Percentiles rank a stretch among this genome's conserved stretches.
These are phyloP conservation scores for Cepaea nemoralis DNA, from an alignment of 1,140 invertebrate species.

Conservation along the genomic window DNA sequence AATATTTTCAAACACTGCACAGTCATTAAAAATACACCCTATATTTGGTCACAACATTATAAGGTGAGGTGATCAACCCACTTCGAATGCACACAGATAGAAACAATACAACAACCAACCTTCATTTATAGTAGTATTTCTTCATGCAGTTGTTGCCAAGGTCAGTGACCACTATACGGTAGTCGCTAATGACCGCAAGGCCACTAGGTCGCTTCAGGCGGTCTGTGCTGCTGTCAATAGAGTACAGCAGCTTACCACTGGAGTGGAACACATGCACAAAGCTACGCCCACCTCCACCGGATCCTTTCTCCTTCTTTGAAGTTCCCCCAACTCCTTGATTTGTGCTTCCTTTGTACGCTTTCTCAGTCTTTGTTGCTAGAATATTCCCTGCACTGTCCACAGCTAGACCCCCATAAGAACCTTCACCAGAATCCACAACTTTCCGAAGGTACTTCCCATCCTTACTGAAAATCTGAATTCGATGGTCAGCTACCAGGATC, in stretches of 20 bases:
- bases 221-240: constrained; percentile 84
- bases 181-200: constrained; percentile 76
- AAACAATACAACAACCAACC: neutral
- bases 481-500: constrained; percentile 87
- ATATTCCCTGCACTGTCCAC: constrained; percentile 81
- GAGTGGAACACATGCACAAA: constrained; percentile 83
- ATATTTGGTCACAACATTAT: no score
- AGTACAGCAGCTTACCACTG: constrained; percentile 79
- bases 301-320: constrained; percentile 15
- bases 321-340: neutral
- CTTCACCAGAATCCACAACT: constrained; percentile 60
- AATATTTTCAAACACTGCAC: no score
- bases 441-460: constrained; percentile 80
- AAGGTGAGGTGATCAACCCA: no score
- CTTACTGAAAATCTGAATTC: constrained; percentile 84
- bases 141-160: constrained; percentile 90
- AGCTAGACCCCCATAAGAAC: constrained; percentile 82
- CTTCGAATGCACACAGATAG: no score
- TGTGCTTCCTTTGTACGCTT: constrained; percentile 56
- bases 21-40: no score
- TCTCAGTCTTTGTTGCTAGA: constrained; percentile 84
- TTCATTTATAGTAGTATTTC: constrained; percentile 82
- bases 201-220: constrained; percentile 86
- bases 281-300: constrained; percentile 74
- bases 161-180: constrained; percentile 86